Percentiles rank a stretch among this genome's conserved stretches.
phyloP scores from a whole-genome alignment of 53 echinoderm and acorn worm species.

The Luidia sarsii region DNA sequence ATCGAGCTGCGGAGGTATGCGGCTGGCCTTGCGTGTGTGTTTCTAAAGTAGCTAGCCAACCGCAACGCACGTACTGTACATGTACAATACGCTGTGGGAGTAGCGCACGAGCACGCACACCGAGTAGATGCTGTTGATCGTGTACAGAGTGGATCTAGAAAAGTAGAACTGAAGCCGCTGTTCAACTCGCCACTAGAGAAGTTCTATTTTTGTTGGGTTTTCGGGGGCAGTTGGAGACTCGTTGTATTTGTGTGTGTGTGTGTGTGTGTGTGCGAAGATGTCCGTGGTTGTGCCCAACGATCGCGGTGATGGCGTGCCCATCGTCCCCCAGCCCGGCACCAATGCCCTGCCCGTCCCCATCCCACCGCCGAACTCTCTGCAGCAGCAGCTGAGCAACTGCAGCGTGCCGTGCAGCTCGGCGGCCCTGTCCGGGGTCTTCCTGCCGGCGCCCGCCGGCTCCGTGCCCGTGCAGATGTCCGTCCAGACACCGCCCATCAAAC shows the following conservation, averaged over 20 bases:
- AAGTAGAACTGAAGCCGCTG: too few relatives aligned
- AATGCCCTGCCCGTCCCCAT: conserved; percentile 24
- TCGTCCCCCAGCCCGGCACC: conserved; percentile 30
- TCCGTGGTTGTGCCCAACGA: conserved; percentile 42
- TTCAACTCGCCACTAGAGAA: too few relatives aligned
- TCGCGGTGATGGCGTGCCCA: conserved; percentile 19
- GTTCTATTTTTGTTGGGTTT: too few relatives aligned
- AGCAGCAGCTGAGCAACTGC: background rate
- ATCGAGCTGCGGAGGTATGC: background rate
- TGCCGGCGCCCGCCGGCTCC: conserved; percentile 10
- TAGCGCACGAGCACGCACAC: too few relatives aligned
- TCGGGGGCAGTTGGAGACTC: conserved; percentile 1
- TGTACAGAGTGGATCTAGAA: too few relatives aligned
- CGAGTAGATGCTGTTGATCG: too few relatives aligned
- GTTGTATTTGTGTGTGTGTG: too few relatives aligned
- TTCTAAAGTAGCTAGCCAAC: too few relatives aligned
- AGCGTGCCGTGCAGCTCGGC: conserved; percentile 22
- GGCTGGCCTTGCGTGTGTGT: too few relatives aligned
- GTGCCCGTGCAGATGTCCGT: conserved; percentile 8
- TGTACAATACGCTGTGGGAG: background rate
- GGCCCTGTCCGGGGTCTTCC: conserved; percentile 24
- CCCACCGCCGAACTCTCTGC: conserved; percentile 27
- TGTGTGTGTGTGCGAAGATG: conserved; percentile 2
- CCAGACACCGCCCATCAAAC: conserved; percentile 11
- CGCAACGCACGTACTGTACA: background rate